Base-by-base conservation (phyloP, 2,113 vertebrate genomes). In the Clinocottus analis region DNA sequence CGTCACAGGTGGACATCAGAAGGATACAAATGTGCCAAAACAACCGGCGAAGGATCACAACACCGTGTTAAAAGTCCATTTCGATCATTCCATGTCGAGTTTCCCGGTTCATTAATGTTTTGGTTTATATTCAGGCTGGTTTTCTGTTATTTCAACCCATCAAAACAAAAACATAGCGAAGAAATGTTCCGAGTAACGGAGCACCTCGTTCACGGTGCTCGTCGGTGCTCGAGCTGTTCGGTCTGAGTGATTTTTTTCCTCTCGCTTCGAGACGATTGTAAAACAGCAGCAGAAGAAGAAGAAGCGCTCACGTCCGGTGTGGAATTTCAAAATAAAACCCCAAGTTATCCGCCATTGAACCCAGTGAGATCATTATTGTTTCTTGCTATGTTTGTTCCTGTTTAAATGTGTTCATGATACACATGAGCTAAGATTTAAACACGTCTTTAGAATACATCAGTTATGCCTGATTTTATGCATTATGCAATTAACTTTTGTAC, bases 1-100 rank as follows among this genome's bases (percentile, higher is more conserved):
- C 79, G 72, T 63, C 33, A 53, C 74, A 78, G 83, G 56, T 84
- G 83, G 58, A 86, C 92, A 92, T 92, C 80, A 86, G 90, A 77
- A 6, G 17, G 39, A 1, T 21, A 2, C 58, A 43, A 75, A 69
- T 1, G 70, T 29, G 19, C 58, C 43, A 29, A 23, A 72, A 63
- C 21, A 17, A 47, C 56, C 41, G 43, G 37, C 21, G 39, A 11
- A 4, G 35, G 60, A 55, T 12, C 45, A 67, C 71, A 23, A 51
- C 35, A 53, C 39, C 70, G 23, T 14, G 67, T 35, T 16, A 19
- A 41, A 43, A 60, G 77, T 85, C 81, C 85, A 39, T 64, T 49
- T n/a, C 1, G 21, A 1, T 85, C 75, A 90, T 2, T 87, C 80
- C 86, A 87, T 86, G 1, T 77, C 75, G 16, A 21, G 25, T 55